Evolutionary conservation across 2,888 invertebrate species (phyloP).

Genomic region (Melitaea athalia): DNA sequence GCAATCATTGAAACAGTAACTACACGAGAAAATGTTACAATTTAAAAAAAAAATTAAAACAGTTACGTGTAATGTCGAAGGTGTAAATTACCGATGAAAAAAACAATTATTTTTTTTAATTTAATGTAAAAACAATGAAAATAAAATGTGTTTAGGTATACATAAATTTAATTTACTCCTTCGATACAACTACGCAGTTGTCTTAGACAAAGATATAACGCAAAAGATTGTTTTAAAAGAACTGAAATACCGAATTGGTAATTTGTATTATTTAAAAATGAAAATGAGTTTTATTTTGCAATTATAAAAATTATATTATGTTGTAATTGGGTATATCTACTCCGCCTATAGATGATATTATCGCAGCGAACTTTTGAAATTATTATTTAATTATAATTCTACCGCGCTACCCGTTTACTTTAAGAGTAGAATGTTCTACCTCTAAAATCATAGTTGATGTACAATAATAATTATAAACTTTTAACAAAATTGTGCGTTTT

Average conservation of each 20-base stretch:
- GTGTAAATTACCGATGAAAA: neutral
- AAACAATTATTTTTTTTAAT: neutral
- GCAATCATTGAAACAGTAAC: neutral
- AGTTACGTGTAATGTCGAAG: neutral
- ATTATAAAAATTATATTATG: slow-evolving; percentile 12
- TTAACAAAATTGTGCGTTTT: slow-evolving; percentile 63
- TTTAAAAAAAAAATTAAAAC: neutral
- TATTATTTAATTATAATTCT: slow-evolving; percentile 31
- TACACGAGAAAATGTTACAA: neutral
- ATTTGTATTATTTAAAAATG: neutral
- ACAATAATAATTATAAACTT: slow-evolving; percentile 74
- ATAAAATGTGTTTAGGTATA: neutral
- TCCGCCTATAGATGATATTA: slow-evolving; percentile 78
- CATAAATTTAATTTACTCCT: neutral
- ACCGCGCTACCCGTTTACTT: slow-evolving; percentile 69
- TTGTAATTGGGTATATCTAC: slow-evolving; percentile 54
- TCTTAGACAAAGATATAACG: neutral
- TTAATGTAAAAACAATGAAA: neutral
- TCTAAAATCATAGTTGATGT: slow-evolving; percentile 82
- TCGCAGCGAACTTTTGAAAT: slow-evolving; percentile 53
- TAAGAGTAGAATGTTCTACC: slow-evolving; percentile 82
- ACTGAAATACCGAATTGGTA: neutral
- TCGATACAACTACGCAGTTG: neutral
- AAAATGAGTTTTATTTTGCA: slow-evolving; percentile 4
- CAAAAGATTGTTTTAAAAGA: neutral